Evolutionary conservation across 2,797 vertebrate species (phyloP), one percentile per base, ranked within the genome.

Genomic region (Liparis tanakae): DNA sequence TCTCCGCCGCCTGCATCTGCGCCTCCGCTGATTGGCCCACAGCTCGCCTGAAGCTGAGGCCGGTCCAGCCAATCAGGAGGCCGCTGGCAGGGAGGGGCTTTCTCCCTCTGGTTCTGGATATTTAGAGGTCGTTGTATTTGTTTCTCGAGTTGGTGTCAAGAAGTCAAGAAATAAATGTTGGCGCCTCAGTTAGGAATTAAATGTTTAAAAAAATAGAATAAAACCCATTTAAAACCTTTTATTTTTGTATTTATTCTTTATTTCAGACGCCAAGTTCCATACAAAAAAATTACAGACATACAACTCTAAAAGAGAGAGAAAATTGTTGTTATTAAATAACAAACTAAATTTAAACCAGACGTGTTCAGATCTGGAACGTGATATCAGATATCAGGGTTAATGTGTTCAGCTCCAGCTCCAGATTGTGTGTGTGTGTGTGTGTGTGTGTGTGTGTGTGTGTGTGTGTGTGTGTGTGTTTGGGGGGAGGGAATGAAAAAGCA

Each of bases 1-100:
- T 69, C 77, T 87, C 76, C 76, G 79, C 71, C 67, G 70, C 34
- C 83, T 82, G 82, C 81, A 87, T 81, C 82, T 78, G 80, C 70
- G 75, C 65, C 79, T 86, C 57, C 75, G 46, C 56, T 85, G 85
- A 91, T 92, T 92, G 91, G 90, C 85, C 83, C 54, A 75, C 46
- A 62, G 75, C 75, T 81, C 34, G 57, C 33, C 70, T 65, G 82
- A 70, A 63, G 68, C 61, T 74, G 81, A 83, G 70, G 87, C 73
- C 22, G 79, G 20, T 75, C 57, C 85, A 79, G 79, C 85, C 85
- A 82, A 81, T 86, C 4, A 55, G 56, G 76, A 75, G 67, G 43
- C 75, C 10, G 70, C 30, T 36, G 78, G 43, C 63, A 70, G 76
- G 80, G 85, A 72, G 86, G 81, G 87, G 71, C 84, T 78, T 63